A percentile compares a stretch with the other conserved stretches of the same genome.
Conservation (phyloP, 2,888 invertebrate species). For the Plutella xylostella region DNA sequence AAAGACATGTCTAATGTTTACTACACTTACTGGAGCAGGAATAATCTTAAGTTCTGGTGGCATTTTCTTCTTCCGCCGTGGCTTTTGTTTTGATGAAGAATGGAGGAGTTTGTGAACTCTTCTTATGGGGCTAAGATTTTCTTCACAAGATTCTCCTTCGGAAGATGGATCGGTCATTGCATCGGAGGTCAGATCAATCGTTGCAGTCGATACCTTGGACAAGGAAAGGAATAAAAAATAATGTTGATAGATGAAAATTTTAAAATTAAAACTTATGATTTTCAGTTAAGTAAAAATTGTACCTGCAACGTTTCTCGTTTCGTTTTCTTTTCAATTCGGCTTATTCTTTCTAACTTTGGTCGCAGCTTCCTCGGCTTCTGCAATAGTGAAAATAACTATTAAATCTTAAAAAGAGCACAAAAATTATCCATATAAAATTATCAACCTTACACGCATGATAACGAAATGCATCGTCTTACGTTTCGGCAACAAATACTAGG, state of each 20-base stretch:
- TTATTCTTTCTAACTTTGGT: constrained; percentile 53
- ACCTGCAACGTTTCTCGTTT: constrained; percentile 72
- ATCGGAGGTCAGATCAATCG: constrained; percentile 73
- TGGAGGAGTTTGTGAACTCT: constrained; percentile 53
- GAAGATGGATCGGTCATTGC: constrained; percentile 75
- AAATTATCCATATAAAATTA: no score
- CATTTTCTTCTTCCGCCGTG: constrained; percentile 62
- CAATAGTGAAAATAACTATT: constrained; percentile 9
- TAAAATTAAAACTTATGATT: not conserved
- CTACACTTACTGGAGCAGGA: constrained; percentile 51
- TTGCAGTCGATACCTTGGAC: constrained; percentile 71
- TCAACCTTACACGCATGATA: no score
- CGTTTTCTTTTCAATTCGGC: constrained; percentile 51
- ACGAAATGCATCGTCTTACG: no score
- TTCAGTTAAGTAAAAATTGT: constrained; percentile 15
- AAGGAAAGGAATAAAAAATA: no score
- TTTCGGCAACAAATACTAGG: no score
- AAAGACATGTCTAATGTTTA: no score
- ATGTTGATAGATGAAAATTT: not conserved
- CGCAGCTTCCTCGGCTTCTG: constrained; percentile 47
- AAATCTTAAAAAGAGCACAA: not conserved
- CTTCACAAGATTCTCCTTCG: constrained; percentile 68
- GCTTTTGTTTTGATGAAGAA: constrained; percentile 42
- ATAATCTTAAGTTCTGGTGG: constrained; percentile 64
- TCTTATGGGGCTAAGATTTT: constrained; percentile 54